Conservation (phyloP, 2,888 invertebrate species). For the Rotaria sp. region DNA sequence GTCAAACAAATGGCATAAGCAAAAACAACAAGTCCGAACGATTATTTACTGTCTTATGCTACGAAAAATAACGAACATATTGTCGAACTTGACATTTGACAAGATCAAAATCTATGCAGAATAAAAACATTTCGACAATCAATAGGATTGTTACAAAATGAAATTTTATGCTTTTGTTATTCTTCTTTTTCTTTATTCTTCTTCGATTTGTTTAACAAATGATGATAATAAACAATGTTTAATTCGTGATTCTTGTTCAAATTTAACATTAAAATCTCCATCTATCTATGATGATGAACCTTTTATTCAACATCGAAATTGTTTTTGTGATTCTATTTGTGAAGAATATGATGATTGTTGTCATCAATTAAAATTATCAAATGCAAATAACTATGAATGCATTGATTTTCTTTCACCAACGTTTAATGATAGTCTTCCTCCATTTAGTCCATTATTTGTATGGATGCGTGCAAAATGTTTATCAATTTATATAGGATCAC, state of each 20-base stretch:
- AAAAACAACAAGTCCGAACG: background rate
- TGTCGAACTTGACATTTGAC: background rate
- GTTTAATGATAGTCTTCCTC: too few species aligned
- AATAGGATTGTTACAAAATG: background rate
- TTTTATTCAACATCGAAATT: constrained; percentile 1
- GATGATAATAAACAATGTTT: background rate
- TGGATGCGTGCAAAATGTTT: constrained; percentile 6
- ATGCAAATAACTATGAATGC: background rate
- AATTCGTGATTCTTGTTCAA: background rate
- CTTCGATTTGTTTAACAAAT: background rate
- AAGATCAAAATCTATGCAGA: background rate
- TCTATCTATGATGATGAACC: background rate
- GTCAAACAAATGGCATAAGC: background rate
- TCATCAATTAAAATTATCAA: background rate
- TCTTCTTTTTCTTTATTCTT: background rate
- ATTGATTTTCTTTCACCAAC: background rate
- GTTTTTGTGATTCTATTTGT: background rate
- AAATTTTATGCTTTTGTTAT: background rate
- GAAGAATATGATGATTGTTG: constrained; percentile 3
- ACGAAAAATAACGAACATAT: background rate
- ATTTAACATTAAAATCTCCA: background rate
- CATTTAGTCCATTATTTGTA: background rate
- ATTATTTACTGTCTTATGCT: background rate
- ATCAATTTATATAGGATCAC: background rate
- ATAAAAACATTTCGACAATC: too few species aligned